A percentile compares a stretch with the other conserved stretches of the same genome.
phyloP scores from a whole-genome alignment of 2,113 vertebrate species.

The Kryptolebias marmoratus region DNA sequence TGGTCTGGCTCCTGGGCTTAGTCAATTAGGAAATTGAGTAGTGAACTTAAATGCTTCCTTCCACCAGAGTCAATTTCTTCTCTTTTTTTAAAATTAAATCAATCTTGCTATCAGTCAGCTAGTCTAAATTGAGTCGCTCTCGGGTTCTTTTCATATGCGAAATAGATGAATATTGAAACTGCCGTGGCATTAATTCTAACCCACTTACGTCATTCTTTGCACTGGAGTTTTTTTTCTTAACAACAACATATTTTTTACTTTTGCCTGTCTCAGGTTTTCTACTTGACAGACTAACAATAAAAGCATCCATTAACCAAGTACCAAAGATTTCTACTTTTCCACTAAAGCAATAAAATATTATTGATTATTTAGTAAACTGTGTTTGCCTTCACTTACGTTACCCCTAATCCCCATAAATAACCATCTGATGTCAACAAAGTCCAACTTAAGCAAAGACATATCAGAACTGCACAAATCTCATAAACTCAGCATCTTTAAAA shows the following conservation, averaged over 20 bases:
- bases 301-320: conserved; percentile 55
- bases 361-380: neutral
- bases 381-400: neutral
- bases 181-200: conserved; percentile 67
- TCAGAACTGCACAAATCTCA: neutral
- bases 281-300: conserved; percentile 7
- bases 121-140: conserved; percentile 64
- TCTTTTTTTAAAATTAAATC: conserved; percentile 67
- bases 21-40: conserved; percentile 63
- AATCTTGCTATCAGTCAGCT: conserved; percentile 60
- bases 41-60: conserved; percentile 45
- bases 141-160: conserved; percentile 59
- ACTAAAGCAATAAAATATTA: conserved; percentile 4
- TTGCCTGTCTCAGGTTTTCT: conserved; percentile 36
- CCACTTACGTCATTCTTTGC: conserved; percentile 57
- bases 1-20: conserved; percentile 42
- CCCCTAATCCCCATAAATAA: neutral
- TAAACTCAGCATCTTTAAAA: no score
- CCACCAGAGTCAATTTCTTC: conserved; percentile 49
- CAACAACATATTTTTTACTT: conserved; percentile 46
- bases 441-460: neutral
- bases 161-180: conserved; percentile 64
- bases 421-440: neutral
- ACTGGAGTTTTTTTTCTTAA: conserved; percentile 44
- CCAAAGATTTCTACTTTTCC: conserved; percentile 37